Base-by-base conservation (phyloP, 2,888 invertebrate species). In the Dromius quadrimaculatus region DNA sequence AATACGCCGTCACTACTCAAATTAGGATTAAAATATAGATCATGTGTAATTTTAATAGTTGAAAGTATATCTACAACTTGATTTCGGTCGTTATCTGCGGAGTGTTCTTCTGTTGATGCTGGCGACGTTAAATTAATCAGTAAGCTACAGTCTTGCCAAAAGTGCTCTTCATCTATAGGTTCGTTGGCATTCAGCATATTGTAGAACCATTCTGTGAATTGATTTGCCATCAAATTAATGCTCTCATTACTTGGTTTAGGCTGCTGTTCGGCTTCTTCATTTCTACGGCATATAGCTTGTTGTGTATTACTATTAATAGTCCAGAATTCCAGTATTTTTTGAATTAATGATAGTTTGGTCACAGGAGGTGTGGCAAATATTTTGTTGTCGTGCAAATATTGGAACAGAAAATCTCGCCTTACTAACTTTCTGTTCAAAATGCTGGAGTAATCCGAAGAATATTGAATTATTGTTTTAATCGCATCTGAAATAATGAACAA, bases 181-280 rank as follows among this genome's bases (percentile, higher is more conserved):
- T 78, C 79, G 59, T 79, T 77, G 1, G 78, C 76, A 74, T 86
- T 86, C 65, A 85, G 74, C 76, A 84, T 77, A 2, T 76, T 73
- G 71, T 86, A 89, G 77, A 86, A 89, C 89, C 89, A 89, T 71
- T 84, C 82, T 0, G 83, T 75, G 78, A 89, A 89, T 74, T 87
- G 82, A n/a, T 82, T 76, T 0, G 87, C 86, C 75, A 89, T 78
- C 28, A 82, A 73, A 74, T 84, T 78, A 43, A 86, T 81, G 22
- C 57, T 47, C 15, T 65, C 45, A 6, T 59, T 47, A 1, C 9
- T 43, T 8, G 45, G 22, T 47, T 62, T 28, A 41, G 50, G 22
- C 19, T 74, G 72, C 43, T 72, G 61, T n/a, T 71, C 47, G 66
- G 20, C 28, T 59, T 59, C 57, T 47, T 43, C 23, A 32, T 36